A percentile compares a stretch with the other conserved stretches of the same genome.
Evolutionary conservation across 2,797 vertebrate genomes (phyloP).

Genomic region (Pterois miles): DNA sequence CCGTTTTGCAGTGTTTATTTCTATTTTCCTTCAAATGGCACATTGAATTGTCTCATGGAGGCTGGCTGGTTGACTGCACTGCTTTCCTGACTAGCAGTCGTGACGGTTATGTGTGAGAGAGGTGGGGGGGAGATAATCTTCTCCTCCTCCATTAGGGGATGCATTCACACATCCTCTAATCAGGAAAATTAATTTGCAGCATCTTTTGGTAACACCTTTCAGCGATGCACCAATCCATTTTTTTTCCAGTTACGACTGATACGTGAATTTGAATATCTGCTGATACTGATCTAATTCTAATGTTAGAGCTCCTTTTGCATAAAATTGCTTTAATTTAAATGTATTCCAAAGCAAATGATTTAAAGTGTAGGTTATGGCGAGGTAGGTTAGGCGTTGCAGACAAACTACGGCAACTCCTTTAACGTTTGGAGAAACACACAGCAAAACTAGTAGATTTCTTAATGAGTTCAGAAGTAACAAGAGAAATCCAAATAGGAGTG

Average conservation of each 20-base stretch:
- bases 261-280: not conserved
- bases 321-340: not conserved
- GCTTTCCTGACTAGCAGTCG: not conserved
- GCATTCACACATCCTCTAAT: slow-evolving; percentile 4
- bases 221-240: not conserved
- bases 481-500: no score
- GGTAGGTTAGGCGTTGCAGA: no score
- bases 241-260: not conserved
- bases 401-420: no score
- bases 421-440: no score
- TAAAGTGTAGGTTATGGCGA: no score
- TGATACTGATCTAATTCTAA: not conserved
- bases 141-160: slow-evolving; percentile 1
- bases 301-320: not conserved
- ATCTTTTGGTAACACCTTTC: not conserved
- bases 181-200: not conserved
- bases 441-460: no score
- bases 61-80: not conserved
- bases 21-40: slow-evolving; percentile 19
- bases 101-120: slow-evolving; percentile 6
- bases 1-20: slow-evolving; percentile 9
- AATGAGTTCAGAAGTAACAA: no score
- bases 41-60: slow-evolving; percentile 3
- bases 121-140: not conserved
- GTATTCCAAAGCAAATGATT: not conserved